Evolutionary conservation across 2,797 vertebrate species (phyloP).

Genomic region (Pangasius djambal): DNA sequence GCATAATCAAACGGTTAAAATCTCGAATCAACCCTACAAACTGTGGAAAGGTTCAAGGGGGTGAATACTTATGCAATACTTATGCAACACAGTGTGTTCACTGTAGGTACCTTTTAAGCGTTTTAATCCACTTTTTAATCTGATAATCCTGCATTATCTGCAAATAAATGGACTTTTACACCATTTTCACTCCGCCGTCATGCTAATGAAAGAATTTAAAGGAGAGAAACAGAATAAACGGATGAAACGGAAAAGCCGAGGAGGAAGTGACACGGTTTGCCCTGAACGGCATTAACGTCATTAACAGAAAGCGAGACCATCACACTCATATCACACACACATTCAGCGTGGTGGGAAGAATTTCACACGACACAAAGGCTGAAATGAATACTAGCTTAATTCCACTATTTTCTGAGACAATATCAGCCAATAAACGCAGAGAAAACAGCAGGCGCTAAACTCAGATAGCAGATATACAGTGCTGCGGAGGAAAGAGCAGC

Average conservation of each 20-base stretch:
- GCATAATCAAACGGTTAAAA: background rate
- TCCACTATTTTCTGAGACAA: background rate
- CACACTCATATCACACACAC: slow-evolving; percentile 20
- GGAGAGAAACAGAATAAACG: slow-evolving; percentile 17
- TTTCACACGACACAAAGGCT: background rate
- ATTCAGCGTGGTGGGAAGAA: background rate
- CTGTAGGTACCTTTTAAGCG: background rate
- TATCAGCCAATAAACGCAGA: background rate
- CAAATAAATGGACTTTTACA: background rate
- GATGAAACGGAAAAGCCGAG: background rate
- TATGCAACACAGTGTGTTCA: background rate
- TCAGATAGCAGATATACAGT: no score
- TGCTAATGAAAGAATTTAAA: background rate
- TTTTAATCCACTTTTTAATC: background rate
- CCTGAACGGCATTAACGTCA: slow-evolving; percentile 31
- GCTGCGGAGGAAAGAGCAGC: background rate
- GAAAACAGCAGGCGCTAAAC: background rate
- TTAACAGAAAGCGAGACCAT: slow-evolving; percentile 18
- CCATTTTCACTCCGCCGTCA: no score
- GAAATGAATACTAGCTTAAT: background rate
- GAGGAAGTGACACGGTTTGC: slow-evolving; percentile 16
- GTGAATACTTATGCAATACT: background rate
- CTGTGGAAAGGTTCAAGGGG: no score
- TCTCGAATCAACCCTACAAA: background rate
- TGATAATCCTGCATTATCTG: background rate